Evolutionary conservation across 2,797 vertebrate species (phyloP).

Genomic region (Gadopsis marmoratus): DNA sequence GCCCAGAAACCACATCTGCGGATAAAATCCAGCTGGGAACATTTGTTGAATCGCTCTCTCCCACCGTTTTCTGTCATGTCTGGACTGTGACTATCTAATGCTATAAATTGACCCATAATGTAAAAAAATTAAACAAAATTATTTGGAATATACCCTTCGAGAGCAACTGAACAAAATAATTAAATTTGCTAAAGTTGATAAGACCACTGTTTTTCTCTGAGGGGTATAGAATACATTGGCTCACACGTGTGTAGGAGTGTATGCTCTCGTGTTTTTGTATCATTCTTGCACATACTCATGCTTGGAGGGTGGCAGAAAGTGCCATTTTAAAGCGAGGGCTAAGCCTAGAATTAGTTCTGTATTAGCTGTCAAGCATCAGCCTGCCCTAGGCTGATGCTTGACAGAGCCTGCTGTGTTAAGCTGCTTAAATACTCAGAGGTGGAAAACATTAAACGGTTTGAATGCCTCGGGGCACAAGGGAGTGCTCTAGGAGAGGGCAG

Average conservation of each 20-base stretch:
- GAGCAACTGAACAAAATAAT: background rate
- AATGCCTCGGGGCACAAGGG: slow-evolving; percentile 55
- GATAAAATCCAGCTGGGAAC: background rate
- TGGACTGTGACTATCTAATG: background rate
- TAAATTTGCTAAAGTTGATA: background rate
- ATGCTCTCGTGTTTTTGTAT: background rate
- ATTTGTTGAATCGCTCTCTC: background rate
- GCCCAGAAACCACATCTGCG: background rate
- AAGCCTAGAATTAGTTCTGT: slow-evolving; percentile 58
- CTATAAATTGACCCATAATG: too few relatives aligned
- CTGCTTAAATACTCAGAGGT: slow-evolving; percentile 73
- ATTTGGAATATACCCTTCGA: background rate
- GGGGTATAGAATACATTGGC: background rate
- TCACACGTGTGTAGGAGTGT: background rate
- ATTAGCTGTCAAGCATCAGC: slow-evolving; percentile 52
- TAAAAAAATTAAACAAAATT: background rate
- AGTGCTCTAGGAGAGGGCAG: slow-evolving; percentile 55
- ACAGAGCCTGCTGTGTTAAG: slow-evolving; percentile 74
- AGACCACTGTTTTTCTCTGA: background rate
- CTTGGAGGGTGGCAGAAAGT: slow-evolving; percentile 27
- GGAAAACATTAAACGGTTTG: slow-evolving; percentile 58
- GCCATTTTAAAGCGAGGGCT: slow-evolving; percentile 54
- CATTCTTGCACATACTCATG: background rate
- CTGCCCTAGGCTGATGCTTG: slow-evolving; percentile 30
- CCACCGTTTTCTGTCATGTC: background rate